A percentile compares a stretch with the other conserved stretches of the same genome.
phyloP scores from a whole-genome alignment of 2,888 invertebrate species.

The Globia sparganii region DNA sequence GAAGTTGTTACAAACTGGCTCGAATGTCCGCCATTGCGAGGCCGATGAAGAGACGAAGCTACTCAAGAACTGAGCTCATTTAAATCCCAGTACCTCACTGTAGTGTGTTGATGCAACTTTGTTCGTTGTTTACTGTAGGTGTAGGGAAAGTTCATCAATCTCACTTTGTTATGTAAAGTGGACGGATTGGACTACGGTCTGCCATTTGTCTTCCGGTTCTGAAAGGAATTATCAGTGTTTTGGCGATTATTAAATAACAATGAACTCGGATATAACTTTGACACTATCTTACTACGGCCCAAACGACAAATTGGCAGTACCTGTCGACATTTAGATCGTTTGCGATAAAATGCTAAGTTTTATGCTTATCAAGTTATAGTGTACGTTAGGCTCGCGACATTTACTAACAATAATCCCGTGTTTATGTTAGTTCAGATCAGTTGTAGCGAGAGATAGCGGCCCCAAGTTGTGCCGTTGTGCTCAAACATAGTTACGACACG shows the following conservation, averaged over 20 bases:
- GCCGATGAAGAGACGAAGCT: not conserved
- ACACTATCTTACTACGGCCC: too few species aligned
- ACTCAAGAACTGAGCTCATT: conserved; percentile 1
- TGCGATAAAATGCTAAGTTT: not conserved
- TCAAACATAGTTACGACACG: conserved; percentile 10
- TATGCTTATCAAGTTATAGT: not conserved
- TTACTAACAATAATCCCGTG: not conserved
- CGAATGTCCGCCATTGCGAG: not conserved
- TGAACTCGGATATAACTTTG: conserved; percentile 1
- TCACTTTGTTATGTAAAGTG: conserved; percentile 15
- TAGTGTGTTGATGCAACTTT: not conserved
- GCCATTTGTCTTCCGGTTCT: not conserved
- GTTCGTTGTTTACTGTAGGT: not conserved
- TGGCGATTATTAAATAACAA: conserved; percentile 16
- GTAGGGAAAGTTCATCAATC: conserved; percentile 9
- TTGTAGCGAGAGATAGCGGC: not conserved
- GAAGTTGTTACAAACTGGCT: conserved; percentile 15
- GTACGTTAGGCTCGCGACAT: not conserved
- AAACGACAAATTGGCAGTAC: conserved; percentile 1
- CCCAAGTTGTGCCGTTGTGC: conserved; percentile 25
- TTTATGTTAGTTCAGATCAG: conserved; percentile 25
- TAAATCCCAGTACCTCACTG: not conserved
- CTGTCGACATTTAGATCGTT: not conserved
- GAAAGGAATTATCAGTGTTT: conserved; percentile 1
- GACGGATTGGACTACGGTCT: not conserved